Evolutionary conservation across 2,888 invertebrate genomes (phyloP), one percentile per base, ranked within the genome.

Genomic region (Spialia ferax): DNA sequence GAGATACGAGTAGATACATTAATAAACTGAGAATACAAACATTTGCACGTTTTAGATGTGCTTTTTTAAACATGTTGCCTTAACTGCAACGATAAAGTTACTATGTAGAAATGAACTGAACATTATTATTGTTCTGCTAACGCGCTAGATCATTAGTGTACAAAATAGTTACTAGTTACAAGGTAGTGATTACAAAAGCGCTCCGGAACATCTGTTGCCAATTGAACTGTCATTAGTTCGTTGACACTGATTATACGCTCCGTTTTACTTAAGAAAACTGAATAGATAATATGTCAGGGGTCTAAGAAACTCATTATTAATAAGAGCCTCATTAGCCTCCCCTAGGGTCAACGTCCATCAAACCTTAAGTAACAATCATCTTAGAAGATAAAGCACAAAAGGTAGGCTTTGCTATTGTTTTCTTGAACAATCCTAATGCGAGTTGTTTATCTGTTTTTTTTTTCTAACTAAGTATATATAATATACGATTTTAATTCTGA

Each of bases 141-240:
- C 42, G 42, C 15, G 15, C 42, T 42, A 15, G 7, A 15, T 48
- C n/a, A 60, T 60, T 60, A 29, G 45, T 18, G 45, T 60, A 60
- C 59, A 45, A 45, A 59, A 59, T 60, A 60, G 45, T 60, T 45
- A 45, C 22, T 26, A 15, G 59, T 59, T 59, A 59, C 45, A 29
- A 35, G 35, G 8, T 22, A 20, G 23, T 35, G 20, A 42, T 63
- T 63, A 63, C 56, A 45, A 7, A 55, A 48, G 8, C 35, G 22
- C 57, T 18, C 18, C 23, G 50, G 23, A 57, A 50, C 32, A 63
- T 18, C 45, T 20, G 35, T 22, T 64, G 48, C 57, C 35, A 50
- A 57, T 42, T 23, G 23, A 55, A 29, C 75, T 79, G 77, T 81
- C 80, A 80, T 84, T 83, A 82, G 89, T 84, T 86, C 84, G 82